Conservation (phyloP, 2,888 invertebrate genomes). For the Sepioteuthis lessoniana region DNA sequence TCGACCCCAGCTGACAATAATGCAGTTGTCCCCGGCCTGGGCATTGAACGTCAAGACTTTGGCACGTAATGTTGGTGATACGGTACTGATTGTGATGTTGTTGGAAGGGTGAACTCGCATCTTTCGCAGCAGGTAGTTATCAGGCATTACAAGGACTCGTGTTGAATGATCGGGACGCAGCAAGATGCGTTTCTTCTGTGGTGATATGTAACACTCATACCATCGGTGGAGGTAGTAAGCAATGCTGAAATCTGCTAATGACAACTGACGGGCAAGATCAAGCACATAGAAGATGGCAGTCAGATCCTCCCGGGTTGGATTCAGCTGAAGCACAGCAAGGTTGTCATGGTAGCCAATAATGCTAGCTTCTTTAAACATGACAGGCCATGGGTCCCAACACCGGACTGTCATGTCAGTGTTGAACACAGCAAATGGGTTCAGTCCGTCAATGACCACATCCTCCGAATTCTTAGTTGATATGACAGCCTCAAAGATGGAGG, state of each 20-base stretch:
- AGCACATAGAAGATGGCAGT: conserved; percentile 63
- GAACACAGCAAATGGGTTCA: conserved; percentile 53
- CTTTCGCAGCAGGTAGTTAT: conserved; percentile 57
- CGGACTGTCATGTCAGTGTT: conserved; percentile 54
- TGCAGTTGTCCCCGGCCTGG: conserved; percentile 58
- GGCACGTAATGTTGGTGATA: conserved; percentile 57
- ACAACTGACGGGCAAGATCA: conserved; percentile 56
- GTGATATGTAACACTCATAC: conserved; percentile 67
- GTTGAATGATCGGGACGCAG: conserved; percentile 62
- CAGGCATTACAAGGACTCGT: conserved; percentile 56
- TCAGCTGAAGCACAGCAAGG: conserved; percentile 60
- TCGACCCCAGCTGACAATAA: conserved; percentile 56
- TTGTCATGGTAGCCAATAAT: conserved; percentile 61
- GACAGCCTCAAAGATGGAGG: conserved; percentile 56
- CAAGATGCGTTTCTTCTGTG: conserved; percentile 58
- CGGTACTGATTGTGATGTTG: conserved; percentile 54
- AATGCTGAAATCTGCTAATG: conserved; percentile 61
- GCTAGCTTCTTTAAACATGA: conserved; percentile 57
- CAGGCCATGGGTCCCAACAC: conserved; percentile 53
- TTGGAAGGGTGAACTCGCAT: conserved; percentile 52
- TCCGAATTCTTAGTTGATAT: conserved; percentile 58
- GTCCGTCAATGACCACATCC: conserved; percentile 53
- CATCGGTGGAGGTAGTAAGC: conserved; percentile 59
- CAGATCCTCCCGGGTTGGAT: conserved; percentile 57
- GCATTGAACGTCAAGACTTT: conserved; percentile 61